Evolutionary conservation across 2,113 vertebrate species (phyloP).

Genomic region (Laticauda laticaudata): DNA sequence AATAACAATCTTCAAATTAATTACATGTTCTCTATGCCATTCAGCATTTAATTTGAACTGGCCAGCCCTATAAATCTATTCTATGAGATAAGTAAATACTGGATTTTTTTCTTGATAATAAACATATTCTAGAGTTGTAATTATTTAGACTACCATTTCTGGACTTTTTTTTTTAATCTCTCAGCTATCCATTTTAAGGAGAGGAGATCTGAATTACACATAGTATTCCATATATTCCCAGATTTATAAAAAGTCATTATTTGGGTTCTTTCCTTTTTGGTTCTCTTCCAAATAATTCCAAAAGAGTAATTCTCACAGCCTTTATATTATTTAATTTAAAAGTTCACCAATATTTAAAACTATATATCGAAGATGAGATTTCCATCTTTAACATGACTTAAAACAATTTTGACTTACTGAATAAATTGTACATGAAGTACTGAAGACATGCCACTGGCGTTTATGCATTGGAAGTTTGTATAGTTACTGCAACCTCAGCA

Average conservation of each 20-base stretch:
- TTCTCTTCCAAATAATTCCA: not conserved
- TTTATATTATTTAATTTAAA: not conserved
- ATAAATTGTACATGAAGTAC: too few species aligned
- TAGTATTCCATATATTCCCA: not conserved
- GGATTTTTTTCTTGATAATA: not conserved
- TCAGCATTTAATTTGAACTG: not conserved
- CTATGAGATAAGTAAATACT: not conserved
- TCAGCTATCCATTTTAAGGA: not conserved
- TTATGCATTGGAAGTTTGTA: not conserved
- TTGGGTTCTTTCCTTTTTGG: not conserved
- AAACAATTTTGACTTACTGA: too few species aligned
- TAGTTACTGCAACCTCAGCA: not conserved
- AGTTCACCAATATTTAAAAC: too few species aligned
- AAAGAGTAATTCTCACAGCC: not conserved
- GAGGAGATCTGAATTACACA: not conserved
- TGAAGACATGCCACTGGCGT: too few species aligned
- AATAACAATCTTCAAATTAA: not conserved
- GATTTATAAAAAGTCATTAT: not conserved
- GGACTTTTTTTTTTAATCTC: not conserved
- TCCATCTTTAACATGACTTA: too few species aligned
- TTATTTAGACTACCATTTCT: not conserved
- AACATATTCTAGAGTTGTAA: not conserved
- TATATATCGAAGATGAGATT: too few species aligned
- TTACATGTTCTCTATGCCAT: not conserved
- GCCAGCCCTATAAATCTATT: not conserved